These are phyloP conservation scores for Pomatorhinus ruficollis DNA, from an alignment of 2,113 vertebrate species.

Conservation along the genomic window DNA sequence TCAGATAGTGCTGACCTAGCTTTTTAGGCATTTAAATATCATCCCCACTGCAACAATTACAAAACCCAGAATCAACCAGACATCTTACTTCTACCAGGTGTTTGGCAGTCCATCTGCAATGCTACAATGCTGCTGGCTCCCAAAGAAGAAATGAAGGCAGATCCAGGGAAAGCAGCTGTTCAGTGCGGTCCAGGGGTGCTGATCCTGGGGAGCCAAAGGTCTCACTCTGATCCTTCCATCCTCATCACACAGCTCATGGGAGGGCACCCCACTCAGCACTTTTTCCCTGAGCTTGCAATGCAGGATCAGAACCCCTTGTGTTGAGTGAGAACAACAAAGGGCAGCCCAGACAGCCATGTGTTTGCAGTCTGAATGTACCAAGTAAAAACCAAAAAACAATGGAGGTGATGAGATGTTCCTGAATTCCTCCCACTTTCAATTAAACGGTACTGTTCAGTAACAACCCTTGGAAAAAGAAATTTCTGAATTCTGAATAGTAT, in stretches of 20 bases:
- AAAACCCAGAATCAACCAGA: background rate
- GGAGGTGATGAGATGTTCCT: background rate
- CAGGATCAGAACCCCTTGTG: background rate
- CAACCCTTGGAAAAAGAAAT: background rate
- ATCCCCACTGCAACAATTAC: background rate
- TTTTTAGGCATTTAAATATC: conserved; percentile 26
- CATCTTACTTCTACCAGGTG: background rate
- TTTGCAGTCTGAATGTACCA: background rate
- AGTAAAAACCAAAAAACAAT: background rate
- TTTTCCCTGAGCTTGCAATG: background rate
- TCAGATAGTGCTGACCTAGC: background rate
- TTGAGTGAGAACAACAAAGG: background rate
- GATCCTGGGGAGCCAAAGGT: background rate
- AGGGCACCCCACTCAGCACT: background rate
- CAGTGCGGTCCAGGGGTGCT: background rate
- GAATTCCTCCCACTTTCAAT: background rate
- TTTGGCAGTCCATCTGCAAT: background rate
- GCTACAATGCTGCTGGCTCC: background rate
- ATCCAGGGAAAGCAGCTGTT: background rate
- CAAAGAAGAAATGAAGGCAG: background rate
- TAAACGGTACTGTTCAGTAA: background rate
- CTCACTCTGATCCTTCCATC: accelerated
- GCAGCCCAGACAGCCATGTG: background rate
- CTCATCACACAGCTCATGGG: accelerated
- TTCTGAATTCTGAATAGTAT: background rate